These are phyloP conservation scores for Capreolus pygargus DNA, from an alignment of 2,113 vertebrate species.

Conservation along the genomic window DNA sequence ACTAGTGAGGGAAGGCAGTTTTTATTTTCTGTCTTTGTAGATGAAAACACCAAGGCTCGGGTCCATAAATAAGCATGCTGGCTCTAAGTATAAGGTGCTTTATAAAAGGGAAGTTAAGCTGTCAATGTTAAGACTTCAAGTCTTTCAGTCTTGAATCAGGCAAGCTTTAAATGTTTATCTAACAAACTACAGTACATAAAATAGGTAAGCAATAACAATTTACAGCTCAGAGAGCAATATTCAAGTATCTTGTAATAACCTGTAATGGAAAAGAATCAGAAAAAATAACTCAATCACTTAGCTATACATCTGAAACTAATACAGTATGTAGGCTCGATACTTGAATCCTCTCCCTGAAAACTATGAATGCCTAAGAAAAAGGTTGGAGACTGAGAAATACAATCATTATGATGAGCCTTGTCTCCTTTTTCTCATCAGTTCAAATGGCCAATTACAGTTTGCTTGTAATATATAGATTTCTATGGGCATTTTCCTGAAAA, in stretches of 20 bases:
- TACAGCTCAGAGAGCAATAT: not conserved
- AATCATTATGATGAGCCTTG: not conserved
- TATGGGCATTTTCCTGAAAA: constrained; percentile 40
- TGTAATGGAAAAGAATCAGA: not conserved
- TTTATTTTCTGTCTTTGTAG: not conserved
- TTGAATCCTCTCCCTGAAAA: constrained; percentile 31
- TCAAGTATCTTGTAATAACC: not conserved
- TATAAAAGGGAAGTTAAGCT: not conserved
- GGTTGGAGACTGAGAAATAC: not conserved
- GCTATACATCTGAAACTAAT: not conserved
- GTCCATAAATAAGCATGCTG: not conserved
- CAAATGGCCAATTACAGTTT: not conserved
- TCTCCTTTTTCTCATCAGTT: not conserved
- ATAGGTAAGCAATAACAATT: not conserved
- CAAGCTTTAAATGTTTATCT: not conserved
- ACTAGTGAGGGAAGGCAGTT: not conserved
- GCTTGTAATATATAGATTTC: not conserved
- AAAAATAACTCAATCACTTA: not conserved
- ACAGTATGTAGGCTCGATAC: not conserved
- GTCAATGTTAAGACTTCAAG: not conserved
- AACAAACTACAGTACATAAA: not conserved
- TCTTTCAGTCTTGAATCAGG: constrained; percentile 17
- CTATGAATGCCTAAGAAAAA: not conserved
- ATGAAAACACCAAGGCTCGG: not conserved
- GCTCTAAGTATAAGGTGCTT: not conserved